Conservation (phyloP, 2,113 vertebrate species). For the Rhagologus leucostigma region DNA sequence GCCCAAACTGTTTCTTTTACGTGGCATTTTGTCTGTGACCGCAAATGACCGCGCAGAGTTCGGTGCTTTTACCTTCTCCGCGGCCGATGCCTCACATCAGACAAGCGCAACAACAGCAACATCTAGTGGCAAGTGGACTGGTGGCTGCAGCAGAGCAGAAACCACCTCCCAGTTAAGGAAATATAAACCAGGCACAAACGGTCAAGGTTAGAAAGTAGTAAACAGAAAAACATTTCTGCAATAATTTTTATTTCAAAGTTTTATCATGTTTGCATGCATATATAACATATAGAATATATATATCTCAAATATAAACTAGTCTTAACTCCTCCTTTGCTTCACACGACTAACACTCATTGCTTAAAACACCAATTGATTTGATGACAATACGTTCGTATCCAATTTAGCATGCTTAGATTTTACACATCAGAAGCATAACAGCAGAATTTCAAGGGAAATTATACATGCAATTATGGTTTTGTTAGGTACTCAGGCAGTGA, state of each 20-base stretch:
- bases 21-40: background rate
- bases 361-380: background rate
- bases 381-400: background rate
- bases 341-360: background rate
- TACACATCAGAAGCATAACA: background rate
- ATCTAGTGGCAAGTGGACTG: background rate
- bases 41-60: fast-evolving
- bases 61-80: fast-evolving
- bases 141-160: background rate
- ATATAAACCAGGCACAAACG: background rate
- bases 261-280: background rate
- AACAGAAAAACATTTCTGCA: background rate
- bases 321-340: background rate
- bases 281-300: background rate
- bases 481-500: background rate
- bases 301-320: background rate
- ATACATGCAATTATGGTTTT: background rate
- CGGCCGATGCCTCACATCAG: fast-evolving
- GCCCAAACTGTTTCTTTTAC: background rate
- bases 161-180: fast-evolving
- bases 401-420: background rate
- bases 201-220: background rate
- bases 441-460: background rate
- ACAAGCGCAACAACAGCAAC: background rate
- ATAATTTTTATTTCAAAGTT: background rate